Evolutionary conservation across 1,140 invertebrate genomes (phyloP).

Genomic region (Drosophila pseudoananassae): DNA sequence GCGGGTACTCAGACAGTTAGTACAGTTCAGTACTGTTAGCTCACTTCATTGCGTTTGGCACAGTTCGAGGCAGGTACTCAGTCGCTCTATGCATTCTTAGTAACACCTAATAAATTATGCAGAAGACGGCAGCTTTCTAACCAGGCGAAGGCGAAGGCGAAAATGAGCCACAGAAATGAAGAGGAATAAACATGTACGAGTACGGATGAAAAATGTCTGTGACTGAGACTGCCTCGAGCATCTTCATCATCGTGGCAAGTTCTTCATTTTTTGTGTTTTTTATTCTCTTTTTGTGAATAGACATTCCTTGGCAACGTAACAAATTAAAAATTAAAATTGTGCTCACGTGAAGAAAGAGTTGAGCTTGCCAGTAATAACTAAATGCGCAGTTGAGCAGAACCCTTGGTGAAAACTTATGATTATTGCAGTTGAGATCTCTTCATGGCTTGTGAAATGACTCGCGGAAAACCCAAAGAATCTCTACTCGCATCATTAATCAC

Average conservation of each 20-base stretch:
- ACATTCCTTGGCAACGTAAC: conserved; percentile 26
- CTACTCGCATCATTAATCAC: background rate
- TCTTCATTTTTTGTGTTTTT: conserved; percentile 5
- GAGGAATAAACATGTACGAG: conserved; percentile 20
- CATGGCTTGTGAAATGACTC: background rate
- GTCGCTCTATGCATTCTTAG: conserved; percentile 47
- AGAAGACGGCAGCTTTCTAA: conserved; percentile 70
- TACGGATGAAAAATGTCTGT: conserved; percentile 12
- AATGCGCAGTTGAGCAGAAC: conserved; percentile 39
- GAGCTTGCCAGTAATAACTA: conserved; percentile 20
- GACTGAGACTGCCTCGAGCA: conserved; percentile 20
- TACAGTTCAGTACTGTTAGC: conserved; percentile 27
- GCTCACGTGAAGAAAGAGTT: conserved; percentile 30
- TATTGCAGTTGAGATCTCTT: conserved; percentile 2
- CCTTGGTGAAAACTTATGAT: conserved; percentile 7
- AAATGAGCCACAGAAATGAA: conserved; percentile 8
- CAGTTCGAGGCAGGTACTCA: conserved; percentile 23
- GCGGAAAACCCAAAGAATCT: background rate
- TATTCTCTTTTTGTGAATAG: conserved; percentile 1
- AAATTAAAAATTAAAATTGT: conserved; percentile 38
- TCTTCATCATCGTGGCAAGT: conserved; percentile 28
- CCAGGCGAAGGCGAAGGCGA: conserved; percentile 31
- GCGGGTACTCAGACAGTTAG: conserved; percentile 26
- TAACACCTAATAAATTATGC: conserved; percentile 80
- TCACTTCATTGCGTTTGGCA: conserved; percentile 57